A percentile compares a stretch with the other conserved stretches of the same genome.
phyloP scores from a whole-genome alignment of 35 echinoderm and acorn worm genomes.

The Anneissia japonica region DNA sequence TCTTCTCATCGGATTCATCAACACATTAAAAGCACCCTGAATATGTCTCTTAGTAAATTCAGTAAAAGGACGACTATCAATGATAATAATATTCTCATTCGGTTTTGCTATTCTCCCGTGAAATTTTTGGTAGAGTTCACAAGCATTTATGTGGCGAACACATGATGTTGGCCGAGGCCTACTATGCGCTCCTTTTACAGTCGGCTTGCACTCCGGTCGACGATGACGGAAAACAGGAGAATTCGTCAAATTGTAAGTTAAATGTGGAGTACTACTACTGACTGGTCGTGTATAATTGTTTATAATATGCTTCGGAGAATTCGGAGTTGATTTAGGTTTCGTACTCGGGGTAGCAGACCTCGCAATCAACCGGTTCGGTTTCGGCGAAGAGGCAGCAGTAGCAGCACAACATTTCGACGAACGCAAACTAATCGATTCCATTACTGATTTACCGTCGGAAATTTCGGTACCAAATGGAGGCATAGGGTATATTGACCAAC shows the following conservation, averaged over 20 bases:
- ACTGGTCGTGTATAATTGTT: not conserved
- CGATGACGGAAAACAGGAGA: not conserved
- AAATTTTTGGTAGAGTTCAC: not conserved
- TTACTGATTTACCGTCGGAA: not conserved
- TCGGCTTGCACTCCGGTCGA: not conserved
- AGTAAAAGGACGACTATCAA: slow-evolving; percentile 83
- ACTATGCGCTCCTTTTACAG: not conserved
- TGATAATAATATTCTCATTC: slow-evolving; percentile 39
- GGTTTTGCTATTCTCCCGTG: not conserved
- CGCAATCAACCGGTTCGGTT: not conserved
- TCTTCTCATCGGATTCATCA: slow-evolving; percentile 51
- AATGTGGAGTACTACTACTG: not conserved
- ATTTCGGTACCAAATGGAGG: not conserved
- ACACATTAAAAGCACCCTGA: slow-evolving; percentile 75
- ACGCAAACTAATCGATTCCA: not conserved
- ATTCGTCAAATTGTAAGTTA: not conserved
- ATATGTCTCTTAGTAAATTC: slow-evolving; percentile 86
- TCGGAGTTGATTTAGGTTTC: not conserved
- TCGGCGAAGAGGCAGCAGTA: not conserved
- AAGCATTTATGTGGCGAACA: not conserved
- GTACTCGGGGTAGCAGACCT: not conserved
- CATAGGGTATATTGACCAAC: not conserved
- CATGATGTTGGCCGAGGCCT: not conserved
- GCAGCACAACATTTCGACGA: not conserved
- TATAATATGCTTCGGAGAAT: not conserved